These are phyloP conservation scores for Picathartes gymnocephalus DNA, from an alignment of 2,113 vertebrate species.

Conservation along the genomic window DNA sequence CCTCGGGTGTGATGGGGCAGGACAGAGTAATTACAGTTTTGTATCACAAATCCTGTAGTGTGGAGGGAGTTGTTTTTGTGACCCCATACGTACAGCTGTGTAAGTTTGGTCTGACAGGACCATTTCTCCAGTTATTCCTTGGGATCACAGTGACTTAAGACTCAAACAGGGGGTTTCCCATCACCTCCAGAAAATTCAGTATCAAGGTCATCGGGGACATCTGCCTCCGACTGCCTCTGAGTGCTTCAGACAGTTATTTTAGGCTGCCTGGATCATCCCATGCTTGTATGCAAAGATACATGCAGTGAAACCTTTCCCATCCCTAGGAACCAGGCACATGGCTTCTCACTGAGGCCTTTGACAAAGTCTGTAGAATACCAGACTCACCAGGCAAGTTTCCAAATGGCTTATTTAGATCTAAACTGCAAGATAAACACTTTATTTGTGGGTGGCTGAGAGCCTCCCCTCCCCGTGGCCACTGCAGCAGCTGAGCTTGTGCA, in stretches of 20 bases:
- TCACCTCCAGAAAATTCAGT: background rate
- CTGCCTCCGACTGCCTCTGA: background rate
- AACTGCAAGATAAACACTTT: background rate
- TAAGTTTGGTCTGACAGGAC: background rate
- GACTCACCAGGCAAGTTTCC: background rate
- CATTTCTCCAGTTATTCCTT: background rate
- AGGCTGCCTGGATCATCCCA: background rate
- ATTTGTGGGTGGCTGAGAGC: background rate
- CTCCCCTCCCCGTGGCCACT: background rate
- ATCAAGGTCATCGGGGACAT: background rate
- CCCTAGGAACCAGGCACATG: background rate
- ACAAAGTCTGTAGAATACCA: background rate
- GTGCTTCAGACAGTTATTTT: constrained; percentile 4
- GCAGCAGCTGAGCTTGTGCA: background rate
- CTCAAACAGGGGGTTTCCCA: background rate
- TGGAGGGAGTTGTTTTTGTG: background rate
- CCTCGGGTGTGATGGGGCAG: background rate
- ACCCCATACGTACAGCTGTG: background rate
- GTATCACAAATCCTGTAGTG: background rate
- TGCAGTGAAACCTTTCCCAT: background rate
- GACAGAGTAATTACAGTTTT: background rate
- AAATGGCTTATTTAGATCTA: background rate
- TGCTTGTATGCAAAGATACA: background rate
- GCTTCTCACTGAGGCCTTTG: background rate
- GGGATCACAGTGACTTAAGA: background rate